These are phyloP conservation scores for Aricia agestis DNA, from an alignment of 1,140 invertebrate species.

Conservation along the genomic window DNA sequence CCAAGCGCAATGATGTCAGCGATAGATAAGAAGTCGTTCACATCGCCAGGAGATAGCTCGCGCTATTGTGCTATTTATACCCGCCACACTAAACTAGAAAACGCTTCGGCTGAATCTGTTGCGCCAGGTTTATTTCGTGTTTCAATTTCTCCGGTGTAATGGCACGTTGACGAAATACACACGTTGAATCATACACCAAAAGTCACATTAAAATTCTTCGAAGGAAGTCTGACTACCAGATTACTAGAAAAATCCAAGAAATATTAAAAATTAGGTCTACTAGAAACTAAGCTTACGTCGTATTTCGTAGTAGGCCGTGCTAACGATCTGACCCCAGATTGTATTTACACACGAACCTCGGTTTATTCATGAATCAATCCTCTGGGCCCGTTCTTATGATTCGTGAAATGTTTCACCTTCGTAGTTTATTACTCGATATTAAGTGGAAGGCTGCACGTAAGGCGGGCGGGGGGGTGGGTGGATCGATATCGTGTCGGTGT, in stretches of 20 bases:
- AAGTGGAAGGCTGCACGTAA: background rate
- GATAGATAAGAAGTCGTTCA: conserved; percentile 62
- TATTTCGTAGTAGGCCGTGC: background rate
- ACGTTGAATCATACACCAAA: background rate
- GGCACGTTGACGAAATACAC: too few relatives aligned
- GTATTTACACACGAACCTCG: background rate
- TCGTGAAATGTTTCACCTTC: background rate
- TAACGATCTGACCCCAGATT: background rate
- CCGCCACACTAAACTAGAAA: conserved; percentile 8
- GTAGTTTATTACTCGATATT: background rate
- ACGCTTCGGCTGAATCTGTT: background rate
- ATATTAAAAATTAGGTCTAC: background rate
- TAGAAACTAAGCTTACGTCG: background rate
- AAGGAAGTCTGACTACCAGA: background rate
- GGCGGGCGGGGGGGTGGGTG: background rate
- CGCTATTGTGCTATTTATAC: conserved; percentile 21
- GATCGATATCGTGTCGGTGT: conserved; percentile 35
- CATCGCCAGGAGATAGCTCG: conserved; percentile 40
- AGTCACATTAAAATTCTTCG: background rate
- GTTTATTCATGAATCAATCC: background rate
- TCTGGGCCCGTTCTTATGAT: background rate
- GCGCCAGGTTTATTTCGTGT: background rate
- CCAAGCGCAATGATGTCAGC: conserved; percentile 42
- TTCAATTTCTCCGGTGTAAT: background rate
- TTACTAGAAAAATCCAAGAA: background rate